Evolutionary conservation across 1,140 invertebrate genomes (phyloP), one percentile per base, ranked within the genome.

Genomic region (Matsumurasca onukii): DNA sequence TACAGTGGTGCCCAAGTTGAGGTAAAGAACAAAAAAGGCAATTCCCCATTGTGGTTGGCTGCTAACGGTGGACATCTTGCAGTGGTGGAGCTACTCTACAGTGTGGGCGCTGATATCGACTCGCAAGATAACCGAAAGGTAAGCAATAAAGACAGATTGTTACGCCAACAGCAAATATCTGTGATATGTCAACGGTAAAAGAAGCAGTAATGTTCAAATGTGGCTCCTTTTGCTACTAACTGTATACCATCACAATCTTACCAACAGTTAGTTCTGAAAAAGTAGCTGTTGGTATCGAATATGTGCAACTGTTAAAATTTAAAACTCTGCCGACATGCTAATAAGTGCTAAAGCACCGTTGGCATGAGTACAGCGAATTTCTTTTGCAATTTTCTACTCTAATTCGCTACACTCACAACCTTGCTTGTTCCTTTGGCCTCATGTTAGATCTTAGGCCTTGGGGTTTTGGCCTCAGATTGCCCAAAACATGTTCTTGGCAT

Each of bases 21-120:
- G 82, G 95, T 98, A 0, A 98, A 98, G 75, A 99, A 99, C 80
- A 99, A 99, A 78, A 99, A 99, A 83, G 98, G 98, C 62, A 98
- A 98, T 80, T 98, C 97, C 34, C 95, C 98, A 0, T 81, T 99
- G 0, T 99, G 98, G 98, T 80, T 99, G 55, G 95, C 98, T 2
- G 97, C 95, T 1, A 98, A 98, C 82, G 96, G 96, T 69, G 98
- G 98, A 15, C 97, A 99, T 80, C 82, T 98, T 27, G 94, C 94
- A 77, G 97, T 99, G 15, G 95, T 98, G 0, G 95, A 99, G 78
- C 84, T 97, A 70, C 81, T 99, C 0, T 93, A 94, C 75, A 88
- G 90, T 70, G 87, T 93, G 69, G 86, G 87, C 66, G 98, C 98
- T 2, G 95, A 99, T 80, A 95, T 98, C 73, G 98, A 99, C 83